Base-by-base conservation (phyloP, 1,140 invertebrate species). In the Leptinotarsa defecta region DNA sequence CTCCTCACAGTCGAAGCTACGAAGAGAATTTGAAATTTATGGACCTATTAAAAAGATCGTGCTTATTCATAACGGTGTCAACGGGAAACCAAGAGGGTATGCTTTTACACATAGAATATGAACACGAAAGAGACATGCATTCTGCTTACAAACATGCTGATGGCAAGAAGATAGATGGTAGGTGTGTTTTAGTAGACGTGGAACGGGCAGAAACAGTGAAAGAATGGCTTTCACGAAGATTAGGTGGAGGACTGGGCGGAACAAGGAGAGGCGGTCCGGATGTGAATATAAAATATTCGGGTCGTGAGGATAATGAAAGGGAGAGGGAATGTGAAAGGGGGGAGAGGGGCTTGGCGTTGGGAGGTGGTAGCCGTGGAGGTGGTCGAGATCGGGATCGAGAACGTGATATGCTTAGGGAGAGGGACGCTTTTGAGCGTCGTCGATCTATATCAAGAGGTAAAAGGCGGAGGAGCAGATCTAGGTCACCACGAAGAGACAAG, bases 101-200 rank as follows among this genome's bases (percentile, higher is more conserved):
- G 98, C 98, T 68, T 99, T 99, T 90, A n/a, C n/a, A n/a, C n/a
- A 98, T 99, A 85, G 98, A 99, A 87, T 99, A 98, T 89, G 97
- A 99, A 88, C 96, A 98, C 88, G 98, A 99, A 88, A 88, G 96
- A 77, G 98, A 99, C 87, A 99, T 99, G 98, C 97, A 98, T 88
- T 96, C 97, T 87, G 98, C 98, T 73, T 99, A 99, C 91, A 99
- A 99, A 89, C 96, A 99, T 91, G 98, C 98, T 71, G 98, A 99
- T 89, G 98, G 98, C 84, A 99, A 98, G 92, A 99, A 99, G 91
- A 99, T 99, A 89, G 98, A 99, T 89, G 97, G 98, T 78, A 92
- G 97, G 80, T 90, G 98, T 80, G 97, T 99, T 43, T 89, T 99
- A 82, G 98, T 99, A 22, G 98, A 99, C 89, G 97, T 99, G 73